Percentiles rank a stretch among this genome's conserved stretches.
These are phyloP conservation scores for Sebastes iracundus DNA, from an alignment of 2,797 vertebrate species.

Conservation along the genomic window DNA sequence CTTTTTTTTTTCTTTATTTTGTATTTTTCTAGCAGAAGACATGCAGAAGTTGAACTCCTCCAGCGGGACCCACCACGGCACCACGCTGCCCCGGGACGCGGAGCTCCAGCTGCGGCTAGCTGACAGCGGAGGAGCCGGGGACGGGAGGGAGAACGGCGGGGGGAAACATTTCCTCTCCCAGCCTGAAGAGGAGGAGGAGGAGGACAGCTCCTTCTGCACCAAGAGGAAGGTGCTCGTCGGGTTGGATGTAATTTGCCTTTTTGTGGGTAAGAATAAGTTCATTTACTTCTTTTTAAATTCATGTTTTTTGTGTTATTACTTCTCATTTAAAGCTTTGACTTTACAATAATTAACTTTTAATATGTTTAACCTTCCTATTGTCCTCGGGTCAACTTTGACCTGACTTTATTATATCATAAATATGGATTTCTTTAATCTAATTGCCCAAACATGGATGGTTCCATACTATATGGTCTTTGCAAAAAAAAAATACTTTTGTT, in stretches of 20 bases:
- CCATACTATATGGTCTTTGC: too few relatives aligned
- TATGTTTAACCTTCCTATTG: too few relatives aligned
- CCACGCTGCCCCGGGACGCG: slow-evolving; percentile 75
- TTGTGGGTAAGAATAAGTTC: slow-evolving; percentile 76
- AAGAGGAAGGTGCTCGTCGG: slow-evolving; percentile 83
- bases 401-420: too few relatives aligned
- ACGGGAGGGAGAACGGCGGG: slow-evolving; percentile 79
- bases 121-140: slow-evolving; percentile 73
- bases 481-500: too few relatives aligned
- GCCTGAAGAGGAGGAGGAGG: slow-evolving; percentile 16
- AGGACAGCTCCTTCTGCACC: slow-evolving; percentile 70
- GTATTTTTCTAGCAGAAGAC: neutral
- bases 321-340: too few relatives aligned
- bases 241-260: slow-evolving; percentile 83
- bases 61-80: slow-evolving; percentile 34
- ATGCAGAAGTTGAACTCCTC: slow-evolving; percentile 81
- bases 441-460: too few relatives aligned
- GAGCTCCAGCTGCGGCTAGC: slow-evolving; percentile 81
- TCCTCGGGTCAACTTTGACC: too few relatives aligned
- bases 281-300: neutral
- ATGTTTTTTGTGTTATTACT: too few relatives aligned
- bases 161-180: slow-evolving; percentile 70
- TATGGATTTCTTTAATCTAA: too few relatives aligned
- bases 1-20: neutral
- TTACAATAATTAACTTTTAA: too few relatives aligned